Base-by-base conservation (phyloP, 2,888 invertebrate species). In the Hermaeophaga mercurialis region DNA sequence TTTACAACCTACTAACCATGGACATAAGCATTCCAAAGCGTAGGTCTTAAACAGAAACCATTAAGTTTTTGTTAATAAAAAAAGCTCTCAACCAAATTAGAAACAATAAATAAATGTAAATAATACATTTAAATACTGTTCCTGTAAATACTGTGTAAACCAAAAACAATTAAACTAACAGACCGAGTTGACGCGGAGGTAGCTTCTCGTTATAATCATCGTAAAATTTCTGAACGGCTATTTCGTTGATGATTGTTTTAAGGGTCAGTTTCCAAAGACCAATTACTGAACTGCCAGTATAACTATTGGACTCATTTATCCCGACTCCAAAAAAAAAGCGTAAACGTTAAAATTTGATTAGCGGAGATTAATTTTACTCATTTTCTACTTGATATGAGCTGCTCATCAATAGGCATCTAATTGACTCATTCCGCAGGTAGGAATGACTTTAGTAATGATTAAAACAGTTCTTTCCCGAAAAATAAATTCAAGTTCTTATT, bases 121-220 rank as follows among this genome's bases (percentile, higher is more conserved):
- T 28, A 28, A 38, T 8, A 38, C 14, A 38, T 38, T 38, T 38
- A 38, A 15, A 38, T 38, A 11, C 9, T 1, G 11, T 12, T 34
- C 9, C 34, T 34, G 34, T 34, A 38, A 38, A 38, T 38, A 38
- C 12, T 34, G 22, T 7, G 34, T 34, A 38, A 7, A 11, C 18
- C 15, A 8, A 38, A 18, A 18, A 38, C 38, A 38, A 38, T 38
- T 38, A 38, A 38, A 38, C 11, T 38, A 38, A 38, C 17, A 18
- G 18, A 18, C 6, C 15, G 15, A 38, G 38, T 18, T 11, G n/a
- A 38, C 17, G 38, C 17, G 38, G 17, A 38, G 38, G 38, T 38
- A 17, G 38, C n/a, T 38, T 38, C 38, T 38, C 15, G 38, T 38
- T 38, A 38, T 38, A 8, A 11, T 15, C 38, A 5, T 38, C 38